A percentile compares a stretch with the other conserved stretches of the same genome.
Conservation (phyloP, 1,140 invertebrate genomes). For the Eueides isabella region DNA sequence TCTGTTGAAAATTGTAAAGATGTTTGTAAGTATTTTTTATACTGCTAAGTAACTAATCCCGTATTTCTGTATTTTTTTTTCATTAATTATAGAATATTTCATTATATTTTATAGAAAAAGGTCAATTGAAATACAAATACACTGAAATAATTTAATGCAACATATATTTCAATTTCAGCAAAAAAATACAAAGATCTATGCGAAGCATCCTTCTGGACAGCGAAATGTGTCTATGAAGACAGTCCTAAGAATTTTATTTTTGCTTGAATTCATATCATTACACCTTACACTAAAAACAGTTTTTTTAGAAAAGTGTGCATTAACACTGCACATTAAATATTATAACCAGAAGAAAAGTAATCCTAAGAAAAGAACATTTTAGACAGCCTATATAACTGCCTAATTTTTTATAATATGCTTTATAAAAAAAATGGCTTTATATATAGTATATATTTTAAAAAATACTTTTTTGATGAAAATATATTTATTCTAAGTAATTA, state of each 20-base stretch:
- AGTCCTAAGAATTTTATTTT: conserved; percentile 69
- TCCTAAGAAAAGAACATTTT: no score
- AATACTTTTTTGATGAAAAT: no score
- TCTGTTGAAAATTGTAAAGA: conserved; percentile 63
- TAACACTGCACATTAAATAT: no score
- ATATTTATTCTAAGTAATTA: no score
- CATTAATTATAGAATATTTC: not conserved
- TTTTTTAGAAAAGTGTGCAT: no score
- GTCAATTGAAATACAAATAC: no score
- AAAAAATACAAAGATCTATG: conserved; percentile 70
- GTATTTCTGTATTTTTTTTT: not conserved
- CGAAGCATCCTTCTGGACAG: conserved; percentile 63
- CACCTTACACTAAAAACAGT: not conserved
- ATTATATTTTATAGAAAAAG: not conserved
- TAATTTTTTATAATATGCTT: no score
- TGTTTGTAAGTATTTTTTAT: conserved; percentile 54
- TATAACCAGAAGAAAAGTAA: no score
- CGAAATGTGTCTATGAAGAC: conserved; percentile 67
- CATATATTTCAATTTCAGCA: conserved; percentile 47
- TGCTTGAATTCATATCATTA: conserved; percentile 42
- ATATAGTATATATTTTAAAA: no score
- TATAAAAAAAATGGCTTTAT: no score
- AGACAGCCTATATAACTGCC: no score
- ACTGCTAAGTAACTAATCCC: not conserved
- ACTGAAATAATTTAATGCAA: not conserved